phyloP scores from a whole-genome alignment of 2,113 vertebrate genomes.

The Muntiacus reevesi region DNA sequence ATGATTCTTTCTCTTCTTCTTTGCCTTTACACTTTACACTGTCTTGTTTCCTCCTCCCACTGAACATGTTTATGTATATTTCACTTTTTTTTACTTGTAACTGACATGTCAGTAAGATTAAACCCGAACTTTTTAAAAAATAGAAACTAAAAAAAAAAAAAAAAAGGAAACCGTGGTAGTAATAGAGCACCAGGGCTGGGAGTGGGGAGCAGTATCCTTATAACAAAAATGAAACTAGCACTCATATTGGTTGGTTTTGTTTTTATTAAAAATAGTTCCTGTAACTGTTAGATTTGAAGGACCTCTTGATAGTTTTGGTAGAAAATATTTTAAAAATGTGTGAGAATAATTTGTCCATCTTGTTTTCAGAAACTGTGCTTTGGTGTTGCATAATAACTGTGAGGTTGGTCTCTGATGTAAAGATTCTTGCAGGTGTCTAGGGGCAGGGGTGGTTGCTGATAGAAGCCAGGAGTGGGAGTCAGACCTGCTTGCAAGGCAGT shows the following conservation, averaged over 20 bases:
- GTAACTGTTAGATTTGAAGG: background rate
- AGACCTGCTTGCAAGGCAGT: background rate
- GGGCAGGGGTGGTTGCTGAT: background rate
- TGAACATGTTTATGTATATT: background rate
- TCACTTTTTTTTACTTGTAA: background rate
- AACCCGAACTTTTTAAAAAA: background rate
- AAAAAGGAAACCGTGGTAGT: background rate
- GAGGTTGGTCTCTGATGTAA: constrained; percentile 10
- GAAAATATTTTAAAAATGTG: background rate
- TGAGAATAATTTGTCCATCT: background rate
- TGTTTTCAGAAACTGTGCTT: background rate
- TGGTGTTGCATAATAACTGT: background rate
- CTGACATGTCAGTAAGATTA: background rate
- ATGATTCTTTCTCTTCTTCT: background rate
- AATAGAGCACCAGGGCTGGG: background rate
- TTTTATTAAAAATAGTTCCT: constrained; percentile 1
- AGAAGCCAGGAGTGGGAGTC: background rate
- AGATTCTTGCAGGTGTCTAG: background rate
- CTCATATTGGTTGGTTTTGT: background rate
- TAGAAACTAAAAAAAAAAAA: background rate
- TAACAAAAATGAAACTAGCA: background rate
- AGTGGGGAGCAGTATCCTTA: background rate
- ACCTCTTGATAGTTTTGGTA: background rate
- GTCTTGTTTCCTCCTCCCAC: background rate
- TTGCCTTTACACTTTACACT: background rate